Conservation (phyloP, 2,888 invertebrate genomes). For the Watsonalla binaria region DNA sequence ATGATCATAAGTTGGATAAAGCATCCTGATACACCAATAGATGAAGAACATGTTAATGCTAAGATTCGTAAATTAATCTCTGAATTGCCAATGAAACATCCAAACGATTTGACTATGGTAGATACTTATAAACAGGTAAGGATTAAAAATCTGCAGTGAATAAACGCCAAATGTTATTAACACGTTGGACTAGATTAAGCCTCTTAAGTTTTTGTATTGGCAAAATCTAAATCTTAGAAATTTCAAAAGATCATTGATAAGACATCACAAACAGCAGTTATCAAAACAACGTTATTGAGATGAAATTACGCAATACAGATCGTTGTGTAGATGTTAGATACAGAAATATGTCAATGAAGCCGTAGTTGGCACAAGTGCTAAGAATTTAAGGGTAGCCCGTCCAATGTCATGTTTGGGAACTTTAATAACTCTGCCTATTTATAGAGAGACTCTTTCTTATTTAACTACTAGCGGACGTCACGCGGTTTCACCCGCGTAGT, state of each 20-base stretch:
- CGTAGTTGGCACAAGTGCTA: constrained; percentile 42
- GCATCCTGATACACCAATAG: too few relatives aligned
- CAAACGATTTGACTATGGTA: too few relatives aligned
- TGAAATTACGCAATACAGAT: constrained; percentile 34
- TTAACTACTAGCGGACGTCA: too few relatives aligned
- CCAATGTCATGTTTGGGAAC: constrained; percentile 37
- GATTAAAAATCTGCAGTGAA: too few relatives aligned
- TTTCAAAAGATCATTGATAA: not conserved
- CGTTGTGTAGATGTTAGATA: constrained; percentile 33
- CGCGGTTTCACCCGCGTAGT: too few relatives aligned
- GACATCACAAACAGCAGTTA: not conserved
- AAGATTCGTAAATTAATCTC: too few relatives aligned
- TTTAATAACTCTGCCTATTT: not conserved
- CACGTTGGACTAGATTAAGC: not conserved
- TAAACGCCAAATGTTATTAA: not conserved
- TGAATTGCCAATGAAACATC: too few relatives aligned
- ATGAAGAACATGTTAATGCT: too few relatives aligned
- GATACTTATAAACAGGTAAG: too few relatives aligned
- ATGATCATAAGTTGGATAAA: too few relatives aligned
- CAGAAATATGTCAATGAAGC: constrained; percentile 57
- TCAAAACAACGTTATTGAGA: not conserved
- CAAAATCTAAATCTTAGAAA: not conserved
- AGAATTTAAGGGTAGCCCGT: constrained; percentile 41
- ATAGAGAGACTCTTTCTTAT: not conserved
- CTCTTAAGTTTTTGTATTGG: not conserved